Conservation (phyloP, 2,888 invertebrate genomes). For the Ophonus ardosiacus region DNA sequence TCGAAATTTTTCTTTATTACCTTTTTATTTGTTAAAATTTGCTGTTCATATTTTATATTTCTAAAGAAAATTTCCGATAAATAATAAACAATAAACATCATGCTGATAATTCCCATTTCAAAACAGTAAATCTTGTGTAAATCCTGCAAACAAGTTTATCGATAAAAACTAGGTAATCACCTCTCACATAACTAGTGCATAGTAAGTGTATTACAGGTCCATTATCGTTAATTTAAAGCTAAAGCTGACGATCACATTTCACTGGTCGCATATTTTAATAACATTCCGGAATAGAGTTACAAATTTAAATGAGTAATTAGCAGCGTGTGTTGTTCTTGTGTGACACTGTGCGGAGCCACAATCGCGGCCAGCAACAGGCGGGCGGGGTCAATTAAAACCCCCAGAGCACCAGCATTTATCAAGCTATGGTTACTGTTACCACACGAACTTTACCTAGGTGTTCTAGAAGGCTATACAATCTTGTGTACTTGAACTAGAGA, state of each 20-base stretch:
- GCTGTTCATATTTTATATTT: too few relatives aligned
- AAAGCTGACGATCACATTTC: constrained; percentile 54
- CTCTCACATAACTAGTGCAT: not conserved
- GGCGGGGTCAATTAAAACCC: constrained; percentile 58
- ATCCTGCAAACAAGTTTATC: not conserved
- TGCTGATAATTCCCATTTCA: not conserved
- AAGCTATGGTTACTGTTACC: constrained; percentile 50
- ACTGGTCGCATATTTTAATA: constrained; percentile 56
- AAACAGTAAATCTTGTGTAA: not conserved
- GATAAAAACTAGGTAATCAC: not conserved
- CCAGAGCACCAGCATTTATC: constrained; percentile 46
- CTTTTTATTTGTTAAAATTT: too few relatives aligned
- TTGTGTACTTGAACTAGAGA: not conserved
- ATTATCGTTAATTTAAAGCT: constrained; percentile 58
- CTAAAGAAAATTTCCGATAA: too few relatives aligned
- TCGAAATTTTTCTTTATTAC: too few relatives aligned
- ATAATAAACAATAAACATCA: too few relatives aligned
- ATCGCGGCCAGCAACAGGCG: constrained; percentile 36
- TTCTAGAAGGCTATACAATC: too few relatives aligned
- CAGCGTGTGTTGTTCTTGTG: constrained; percentile 62
- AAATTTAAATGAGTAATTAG: constrained; percentile 67
- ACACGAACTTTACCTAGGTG: not conserved
- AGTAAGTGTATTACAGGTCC: constrained; percentile 44
- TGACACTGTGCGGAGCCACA: not conserved
- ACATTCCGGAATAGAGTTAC: constrained; percentile 66